These are phyloP conservation scores for Archips crataeganus DNA, from an alignment of 2,888 invertebrate species.

Conservation along the genomic window DNA sequence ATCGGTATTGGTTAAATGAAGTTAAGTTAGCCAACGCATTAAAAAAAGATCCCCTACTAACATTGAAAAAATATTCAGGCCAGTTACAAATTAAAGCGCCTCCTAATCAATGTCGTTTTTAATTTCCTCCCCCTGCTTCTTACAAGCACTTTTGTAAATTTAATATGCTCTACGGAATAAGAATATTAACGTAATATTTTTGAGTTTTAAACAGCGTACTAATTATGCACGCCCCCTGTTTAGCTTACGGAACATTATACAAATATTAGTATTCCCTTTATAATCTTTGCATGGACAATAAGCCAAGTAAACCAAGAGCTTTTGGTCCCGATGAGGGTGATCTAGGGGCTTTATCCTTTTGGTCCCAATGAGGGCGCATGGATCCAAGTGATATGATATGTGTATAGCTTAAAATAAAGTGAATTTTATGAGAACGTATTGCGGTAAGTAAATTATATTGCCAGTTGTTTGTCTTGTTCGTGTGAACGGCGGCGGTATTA, in stretches of 20 bases:
- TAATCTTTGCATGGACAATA: conserved; percentile 45
- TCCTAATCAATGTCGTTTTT: conserved; percentile 2
- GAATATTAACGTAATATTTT: conserved; percentile 32
- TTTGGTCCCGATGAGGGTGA: conserved; percentile 53
- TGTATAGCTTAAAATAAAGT: conserved; percentile 56
- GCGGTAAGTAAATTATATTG: conserved; percentile 46
- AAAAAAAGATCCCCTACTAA: not conserved
- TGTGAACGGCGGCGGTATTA: conserved; percentile 41
- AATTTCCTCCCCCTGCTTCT: conserved; percentile 7
- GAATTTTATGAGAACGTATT: conserved; percentile 51
- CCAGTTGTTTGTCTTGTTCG: conserved; percentile 45
- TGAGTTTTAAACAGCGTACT: conserved; percentile 49
- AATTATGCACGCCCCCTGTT: conserved; percentile 59
- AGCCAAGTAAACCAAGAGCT: conserved; percentile 51
- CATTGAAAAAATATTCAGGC: not conserved
- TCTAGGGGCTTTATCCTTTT: conserved; percentile 50
- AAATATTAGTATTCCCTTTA: conserved; percentile 70
- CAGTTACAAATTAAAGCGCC: not conserved
- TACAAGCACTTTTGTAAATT: conserved; percentile 25
- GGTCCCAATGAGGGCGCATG: conserved; percentile 51
- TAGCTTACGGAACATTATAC: conserved; percentile 58
- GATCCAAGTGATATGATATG: conserved; percentile 51
- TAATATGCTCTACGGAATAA: conserved; percentile 24
- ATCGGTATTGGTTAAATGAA: not conserved
- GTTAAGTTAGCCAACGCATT: not conserved